phyloP scores from a whole-genome alignment of 37 sponge, comb jelly and placozoan genomes.

The Halichondria panicea region DNA sequence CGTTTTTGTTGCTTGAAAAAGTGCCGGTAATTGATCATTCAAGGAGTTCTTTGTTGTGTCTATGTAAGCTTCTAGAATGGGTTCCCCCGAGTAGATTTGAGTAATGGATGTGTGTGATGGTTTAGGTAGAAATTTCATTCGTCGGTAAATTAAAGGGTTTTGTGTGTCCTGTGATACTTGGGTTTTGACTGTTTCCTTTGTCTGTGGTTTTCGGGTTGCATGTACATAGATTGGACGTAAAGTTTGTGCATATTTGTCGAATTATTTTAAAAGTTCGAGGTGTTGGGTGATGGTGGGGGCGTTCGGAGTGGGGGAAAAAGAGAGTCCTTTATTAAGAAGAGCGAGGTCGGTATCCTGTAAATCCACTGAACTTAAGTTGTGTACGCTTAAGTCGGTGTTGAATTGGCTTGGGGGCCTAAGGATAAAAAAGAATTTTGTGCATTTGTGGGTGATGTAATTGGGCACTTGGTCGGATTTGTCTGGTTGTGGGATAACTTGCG shows the following conservation, averaged over 20 bases:
- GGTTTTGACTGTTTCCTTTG: background rate
- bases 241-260: background rate
- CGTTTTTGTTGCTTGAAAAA: background rate
- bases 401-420: conserved; percentile 3
- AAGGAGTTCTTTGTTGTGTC: background rate
- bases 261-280: background rate
- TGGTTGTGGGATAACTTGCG: too few species aligned
- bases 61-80: conserved; percentile 3
- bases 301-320: conserved; percentile 10
- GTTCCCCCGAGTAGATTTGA: background rate
- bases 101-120: background rate
- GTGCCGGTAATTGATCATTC: conserved; percentile 1
- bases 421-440: conserved; percentile 22
- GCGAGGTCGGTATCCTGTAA: background rate
- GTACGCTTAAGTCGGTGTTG: conserved; percentile 1
- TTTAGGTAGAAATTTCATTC: conserved; percentile 31
- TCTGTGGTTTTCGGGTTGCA: background rate
- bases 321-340: conserved; percentile 7
- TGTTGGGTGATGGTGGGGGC: background rate
- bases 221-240: background rate
- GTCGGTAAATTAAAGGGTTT: background rate
- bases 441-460: too few species aligned
- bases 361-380: background rate
- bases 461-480: too few species aligned
- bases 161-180: background rate